Base-by-base conservation (phyloP, 2,113 vertebrate species). In the Callospermophilus lateralis region DNA sequence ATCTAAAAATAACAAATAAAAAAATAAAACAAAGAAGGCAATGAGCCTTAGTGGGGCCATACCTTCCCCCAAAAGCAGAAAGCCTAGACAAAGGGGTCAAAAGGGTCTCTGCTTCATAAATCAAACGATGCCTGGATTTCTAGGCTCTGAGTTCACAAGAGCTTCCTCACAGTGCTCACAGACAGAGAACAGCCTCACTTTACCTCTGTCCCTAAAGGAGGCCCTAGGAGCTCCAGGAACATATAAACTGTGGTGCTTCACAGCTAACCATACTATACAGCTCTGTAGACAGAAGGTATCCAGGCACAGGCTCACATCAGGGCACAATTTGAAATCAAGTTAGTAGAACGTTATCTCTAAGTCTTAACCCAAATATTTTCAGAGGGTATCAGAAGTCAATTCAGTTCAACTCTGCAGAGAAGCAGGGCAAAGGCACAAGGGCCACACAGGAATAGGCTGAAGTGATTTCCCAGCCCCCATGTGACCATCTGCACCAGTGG, bases 301-400 rank as follows among this genome's bases (percentile, higher is more conserved):
- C 63, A 89, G 45, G 55, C 45, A 74, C 32, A 81, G 51, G 26
- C 90, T 65, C 80, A 85, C 5, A 11, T 12, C 26, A 83, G 20
- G 16, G 63, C 32, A 76, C 28, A 11, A 48, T 53, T 78, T 55
- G 51, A 84, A 19, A 15, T 77, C 12, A 30, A 79, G 28, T 30
- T 4, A 55, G 15, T 22, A 84, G 30, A 93, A 70, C 0, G 0
- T 1, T 51, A 77, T 42, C 22, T 37, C 39, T 80, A 83, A 72
- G 42, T 37, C n/a, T 77, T 78, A 86, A 90, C n/a, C 53, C 51
- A 86, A 84, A 39, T 4, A 73, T 70, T 93, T 79, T 73, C 84
- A 39, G 6, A 28, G 45, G 84, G 16, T 73, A 65, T 45, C 80
- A 86, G 30, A 80, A 30, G 55, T 24, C 51, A 77, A 58, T 51